Percentiles rank a stretch among this genome's conserved stretches.
Evolutionary conservation across 1,140 invertebrate genomes (phyloP).

Genomic region (Cydia fagiglandana): DNA sequence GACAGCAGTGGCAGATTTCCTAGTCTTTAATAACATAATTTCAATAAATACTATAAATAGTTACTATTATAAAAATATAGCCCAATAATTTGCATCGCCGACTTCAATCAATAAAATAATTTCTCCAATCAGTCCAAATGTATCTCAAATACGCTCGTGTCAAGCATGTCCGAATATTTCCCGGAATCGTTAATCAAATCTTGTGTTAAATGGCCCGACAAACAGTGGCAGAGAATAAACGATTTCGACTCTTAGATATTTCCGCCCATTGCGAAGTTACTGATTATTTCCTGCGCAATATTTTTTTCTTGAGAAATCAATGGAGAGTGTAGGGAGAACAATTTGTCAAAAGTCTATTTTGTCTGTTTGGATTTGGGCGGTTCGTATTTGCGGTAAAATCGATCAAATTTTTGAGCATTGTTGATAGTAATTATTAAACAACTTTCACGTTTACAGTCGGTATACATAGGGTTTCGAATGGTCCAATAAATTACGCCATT

Average conservation of each 20-base stretch:
- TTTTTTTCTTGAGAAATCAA: conserved; percentile 66
- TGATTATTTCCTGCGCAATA: conserved; percentile 61
- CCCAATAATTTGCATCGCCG: not conserved
- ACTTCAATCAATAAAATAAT: not conserved
- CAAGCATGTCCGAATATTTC: conserved; percentile 36
- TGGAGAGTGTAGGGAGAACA: conserved; percentile 61
- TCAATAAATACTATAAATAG: too few species aligned
- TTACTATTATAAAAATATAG: not conserved
- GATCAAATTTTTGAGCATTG: not conserved
- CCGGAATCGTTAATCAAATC: conserved; percentile 60
- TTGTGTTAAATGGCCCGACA: conserved; percentile 60
- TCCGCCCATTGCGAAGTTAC: conserved; percentile 48
- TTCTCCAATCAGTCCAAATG: conserved; percentile 15
- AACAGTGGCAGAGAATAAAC: conserved; percentile 45
- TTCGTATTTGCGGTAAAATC: conserved; percentile 38
- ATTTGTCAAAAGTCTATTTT: conserved; percentile 65
- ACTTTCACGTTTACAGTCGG: too few species aligned
- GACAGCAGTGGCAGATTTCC: too few species aligned
- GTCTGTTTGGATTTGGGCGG: conserved; percentile 43
- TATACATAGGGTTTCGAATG: too few species aligned
- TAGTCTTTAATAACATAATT: too few species aligned
- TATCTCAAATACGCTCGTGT: conserved; percentile 32
- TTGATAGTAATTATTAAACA: too few species aligned
- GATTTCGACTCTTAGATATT: conserved; percentile 55
- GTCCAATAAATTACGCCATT: too few species aligned